These are phyloP conservation scores for Ancistrus triradiatus DNA, from an alignment of 2,113 vertebrate species.

Conservation along the genomic window DNA sequence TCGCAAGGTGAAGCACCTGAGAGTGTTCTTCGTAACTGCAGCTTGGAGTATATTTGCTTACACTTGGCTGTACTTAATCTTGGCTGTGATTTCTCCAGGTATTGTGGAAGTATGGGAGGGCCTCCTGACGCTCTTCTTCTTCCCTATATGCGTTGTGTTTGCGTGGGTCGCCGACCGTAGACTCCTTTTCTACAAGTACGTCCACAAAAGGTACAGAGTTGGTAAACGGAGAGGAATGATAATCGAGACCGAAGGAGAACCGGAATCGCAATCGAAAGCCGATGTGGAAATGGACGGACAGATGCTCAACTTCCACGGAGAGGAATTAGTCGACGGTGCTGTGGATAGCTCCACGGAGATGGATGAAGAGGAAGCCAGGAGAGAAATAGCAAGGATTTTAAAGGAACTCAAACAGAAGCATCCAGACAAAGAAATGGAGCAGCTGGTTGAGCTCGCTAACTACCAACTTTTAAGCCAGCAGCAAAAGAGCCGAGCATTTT, in stretches of 20 bases:
- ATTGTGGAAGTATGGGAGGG: conserved; percentile 95
- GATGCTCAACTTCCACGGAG: conserved; percentile 76
- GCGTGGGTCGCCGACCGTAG: conserved; percentile 93
- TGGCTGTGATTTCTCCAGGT: conserved; percentile 87
- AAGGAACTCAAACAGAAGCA: conserved; percentile 94
- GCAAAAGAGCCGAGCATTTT: conserved; percentile 91
- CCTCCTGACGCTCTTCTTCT: conserved; percentile 92
- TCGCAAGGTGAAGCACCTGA: conserved; percentile 88
- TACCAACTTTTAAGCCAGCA: conserved; percentile 90
- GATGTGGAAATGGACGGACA: conserved; percentile 90
- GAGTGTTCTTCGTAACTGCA: conserved; percentile 95
- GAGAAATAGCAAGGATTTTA: conserved; percentile 84
- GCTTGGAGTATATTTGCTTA: conserved; percentile 97
- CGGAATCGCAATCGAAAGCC: conserved; percentile 75
- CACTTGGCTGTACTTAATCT: conserved; percentile 93
- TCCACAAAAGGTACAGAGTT: conserved; percentile 87
- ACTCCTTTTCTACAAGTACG: conserved; percentile 93
- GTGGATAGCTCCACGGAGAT: conserved; percentile 72
- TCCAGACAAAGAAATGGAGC: conserved; percentile 88
- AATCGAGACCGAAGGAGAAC: conserved; percentile 89
- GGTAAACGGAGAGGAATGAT: conserved; percentile 90
- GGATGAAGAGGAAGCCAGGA: conserved; percentile 83
- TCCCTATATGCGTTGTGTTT: conserved; percentile 88
- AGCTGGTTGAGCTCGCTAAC: conserved; percentile 85
- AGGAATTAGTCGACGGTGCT: conserved; percentile 77